phyloP scores from a whole-genome alignment of 2,888 invertebrate species.

The Amphiduros pacificus region DNA sequence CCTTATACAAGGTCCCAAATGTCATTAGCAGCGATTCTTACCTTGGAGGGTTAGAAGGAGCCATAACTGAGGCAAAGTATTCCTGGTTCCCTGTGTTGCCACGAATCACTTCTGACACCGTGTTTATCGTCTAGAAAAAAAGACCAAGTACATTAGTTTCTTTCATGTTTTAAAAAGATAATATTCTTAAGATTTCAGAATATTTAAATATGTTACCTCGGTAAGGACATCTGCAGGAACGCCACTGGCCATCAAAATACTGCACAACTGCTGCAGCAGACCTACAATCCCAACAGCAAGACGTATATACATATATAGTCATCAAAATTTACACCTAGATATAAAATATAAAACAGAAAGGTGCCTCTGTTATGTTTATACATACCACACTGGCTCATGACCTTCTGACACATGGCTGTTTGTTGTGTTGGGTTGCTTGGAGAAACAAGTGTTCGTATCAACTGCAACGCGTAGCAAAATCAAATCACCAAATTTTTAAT shows the following conservation, averaged over 20 bases:
- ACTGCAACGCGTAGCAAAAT: slow-evolving; percentile 52
- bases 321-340: no score
- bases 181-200: neutral
- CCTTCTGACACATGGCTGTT: slow-evolving; percentile 78
- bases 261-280: slow-evolving; percentile 79
- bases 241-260: slow-evolving; percentile 91
- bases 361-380: slow-evolving; percentile 7
- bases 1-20: no score
- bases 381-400: slow-evolving; percentile 79
- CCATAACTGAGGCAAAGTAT: slow-evolving; percentile 81
- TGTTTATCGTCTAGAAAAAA: slow-evolving; percentile 75
- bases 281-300: no score
- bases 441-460: slow-evolving; percentile 85
- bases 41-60: slow-evolving; percentile 88
- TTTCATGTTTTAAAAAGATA: no score
- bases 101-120: slow-evolving; percentile 90
- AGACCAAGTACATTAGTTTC: neutral
- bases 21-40: slow-evolving; percentile 49
- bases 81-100: slow-evolving; percentile 91
- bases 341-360: no score
- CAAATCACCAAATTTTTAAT: neutral
- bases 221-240: slow-evolving; percentile 95
- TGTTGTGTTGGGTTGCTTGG: slow-evolving; percentile 90
- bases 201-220: slow-evolving; percentile 63
- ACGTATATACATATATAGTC: no score